Percentiles rank a stretch among this genome's conserved stretches.
Evolutionary conservation across 2,888 invertebrate genomes (phyloP).

Genomic region (Nomada flava): DNA sequence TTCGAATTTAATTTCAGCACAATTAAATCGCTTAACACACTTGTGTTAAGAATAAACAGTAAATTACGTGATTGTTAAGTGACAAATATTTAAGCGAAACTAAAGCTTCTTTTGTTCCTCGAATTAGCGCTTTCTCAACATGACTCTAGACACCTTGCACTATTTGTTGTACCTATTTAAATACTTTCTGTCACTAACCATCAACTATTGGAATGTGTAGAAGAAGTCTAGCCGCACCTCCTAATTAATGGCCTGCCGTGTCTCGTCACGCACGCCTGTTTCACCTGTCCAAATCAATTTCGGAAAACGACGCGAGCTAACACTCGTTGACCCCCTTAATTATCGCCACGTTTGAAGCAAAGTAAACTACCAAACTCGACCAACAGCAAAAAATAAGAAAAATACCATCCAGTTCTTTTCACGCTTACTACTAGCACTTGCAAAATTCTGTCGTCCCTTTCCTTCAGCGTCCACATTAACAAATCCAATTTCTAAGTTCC

Average conservation of each 20-base stretch:
- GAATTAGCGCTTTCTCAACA: not conserved
- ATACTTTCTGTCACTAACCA: slow-evolving; percentile 7
- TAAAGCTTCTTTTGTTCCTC: not conserved
- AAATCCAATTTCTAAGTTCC: not conserved
- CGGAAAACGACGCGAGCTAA: slow-evolving; percentile 5
- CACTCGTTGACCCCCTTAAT: slow-evolving; percentile 40
- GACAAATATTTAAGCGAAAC: not conserved
- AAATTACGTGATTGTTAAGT: not conserved
- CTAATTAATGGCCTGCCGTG: slow-evolving; percentile 42
- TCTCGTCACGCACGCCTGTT: slow-evolving; percentile 49
- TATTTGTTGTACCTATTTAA: not conserved
- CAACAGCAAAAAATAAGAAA: not conserved
- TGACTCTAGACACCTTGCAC: not conserved
- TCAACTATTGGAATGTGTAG: not conserved
- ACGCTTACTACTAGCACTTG: too few relatives aligned
- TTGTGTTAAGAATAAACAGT: not conserved
- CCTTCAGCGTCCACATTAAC: not conserved
- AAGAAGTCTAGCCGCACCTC: slow-evolving; percentile 20
- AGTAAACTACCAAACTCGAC: not conserved
- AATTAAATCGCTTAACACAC: not conserved
- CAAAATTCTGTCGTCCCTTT: not conserved
- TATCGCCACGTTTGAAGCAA: slow-evolving; percentile 18
- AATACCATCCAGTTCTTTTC: too few relatives aligned
- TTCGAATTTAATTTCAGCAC: too few relatives aligned
- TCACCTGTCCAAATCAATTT: slow-evolving; percentile 30